Evolutionary conservation across 2,888 invertebrate genomes (phyloP).

Genomic region (Lasioglossum villosulum): DNA sequence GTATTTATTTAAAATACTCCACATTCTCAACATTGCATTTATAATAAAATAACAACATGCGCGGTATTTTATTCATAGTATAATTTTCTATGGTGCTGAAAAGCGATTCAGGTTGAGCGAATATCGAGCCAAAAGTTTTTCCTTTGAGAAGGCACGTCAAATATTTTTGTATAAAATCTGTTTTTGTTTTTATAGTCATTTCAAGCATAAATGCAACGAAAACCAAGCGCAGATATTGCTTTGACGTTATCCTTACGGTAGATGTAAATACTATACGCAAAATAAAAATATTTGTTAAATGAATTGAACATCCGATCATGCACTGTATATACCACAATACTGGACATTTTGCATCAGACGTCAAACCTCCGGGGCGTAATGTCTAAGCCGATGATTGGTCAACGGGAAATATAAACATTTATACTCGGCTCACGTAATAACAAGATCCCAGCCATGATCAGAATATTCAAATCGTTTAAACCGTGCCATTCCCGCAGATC

Average conservation of each 20-base stretch:
- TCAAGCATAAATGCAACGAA: not conserved
- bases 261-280: not conserved
- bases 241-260: not conserved
- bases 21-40: too few relatives aligned
- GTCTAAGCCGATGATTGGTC: not conserved
- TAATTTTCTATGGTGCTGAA: too few relatives aligned
- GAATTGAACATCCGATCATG: not conserved
- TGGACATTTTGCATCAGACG: not conserved
- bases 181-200: too few relatives aligned
- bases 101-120: too few relatives aligned
- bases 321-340: not conserved
- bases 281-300: not conserved
- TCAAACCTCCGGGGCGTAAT: not conserved
- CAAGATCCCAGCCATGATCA: not conserved
- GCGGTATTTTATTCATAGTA: too few relatives aligned
- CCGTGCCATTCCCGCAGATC: not conserved
- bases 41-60: too few relatives aligned
- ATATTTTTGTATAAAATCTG: too few relatives aligned
- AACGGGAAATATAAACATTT: not conserved
- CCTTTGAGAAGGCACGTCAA: too few relatives aligned
- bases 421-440: not conserved
- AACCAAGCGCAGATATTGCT: not conserved
- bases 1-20: too few relatives aligned
- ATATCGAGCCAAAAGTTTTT: too few relatives aligned
- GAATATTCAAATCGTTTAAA: not conserved